Percentiles rank a stretch among this genome's conserved stretches.
Evolutionary conservation across 2,888 invertebrate species (phyloP).

Genomic region (Napeogenes inachia): DNA sequence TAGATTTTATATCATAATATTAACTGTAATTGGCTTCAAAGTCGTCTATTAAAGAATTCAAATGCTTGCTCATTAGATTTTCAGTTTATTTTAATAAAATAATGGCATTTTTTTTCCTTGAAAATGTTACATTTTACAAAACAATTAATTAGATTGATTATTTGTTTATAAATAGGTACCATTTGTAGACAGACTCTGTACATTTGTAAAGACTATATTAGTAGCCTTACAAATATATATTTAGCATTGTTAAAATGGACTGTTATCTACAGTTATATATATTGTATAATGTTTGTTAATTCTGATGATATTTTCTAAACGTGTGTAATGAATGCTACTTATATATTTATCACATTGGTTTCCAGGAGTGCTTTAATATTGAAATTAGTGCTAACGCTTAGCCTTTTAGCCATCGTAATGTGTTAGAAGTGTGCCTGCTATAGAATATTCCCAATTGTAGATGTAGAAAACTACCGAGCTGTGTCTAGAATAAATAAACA

Average conservation of each 20-base stretch:
- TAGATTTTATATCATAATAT: constrained; percentile 54
- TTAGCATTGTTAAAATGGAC: too few species aligned
- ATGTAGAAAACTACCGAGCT: constrained; percentile 28
- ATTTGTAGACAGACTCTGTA: too few species aligned
- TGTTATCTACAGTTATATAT: too few species aligned
- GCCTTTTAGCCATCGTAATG: constrained; percentile 57
- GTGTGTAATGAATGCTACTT: background rate
- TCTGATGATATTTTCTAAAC: too few species aligned
- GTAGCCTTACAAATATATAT: too few species aligned
- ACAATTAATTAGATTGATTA: too few species aligned
- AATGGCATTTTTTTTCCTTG: too few species aligned
- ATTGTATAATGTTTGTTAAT: too few species aligned
- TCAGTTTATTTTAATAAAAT: background rate
- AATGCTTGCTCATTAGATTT: constrained; percentile 44
- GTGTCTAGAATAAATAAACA: constrained; percentile 18
- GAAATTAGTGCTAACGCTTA: constrained; percentile 40
- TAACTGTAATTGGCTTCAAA: constrained; percentile 22
- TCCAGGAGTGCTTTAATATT: constrained; percentile 16
- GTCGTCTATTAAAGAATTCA: constrained; percentile 27
- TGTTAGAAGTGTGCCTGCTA: constrained; percentile 66
- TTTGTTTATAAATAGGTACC: too few species aligned
- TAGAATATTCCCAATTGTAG: constrained; percentile 40
- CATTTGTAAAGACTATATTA: too few species aligned
- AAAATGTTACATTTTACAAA: too few species aligned
- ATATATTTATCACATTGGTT: constrained; percentile 5